These are phyloP conservation scores for Agriotes lineatus DNA, from an alignment of 2,888 invertebrate species.

Conservation along the genomic window DNA sequence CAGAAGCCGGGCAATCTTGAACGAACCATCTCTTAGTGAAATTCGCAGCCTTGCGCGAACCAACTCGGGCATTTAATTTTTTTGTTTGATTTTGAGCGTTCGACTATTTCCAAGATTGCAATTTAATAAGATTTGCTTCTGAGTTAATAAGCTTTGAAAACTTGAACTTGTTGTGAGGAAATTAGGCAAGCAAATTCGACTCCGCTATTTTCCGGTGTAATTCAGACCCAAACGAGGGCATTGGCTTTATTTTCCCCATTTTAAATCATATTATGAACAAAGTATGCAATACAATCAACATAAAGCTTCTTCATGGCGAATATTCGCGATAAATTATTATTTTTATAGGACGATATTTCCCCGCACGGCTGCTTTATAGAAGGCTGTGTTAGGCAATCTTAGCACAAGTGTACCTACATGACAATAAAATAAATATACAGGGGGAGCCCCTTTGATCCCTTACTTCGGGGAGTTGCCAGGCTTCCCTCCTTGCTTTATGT, in stretches of 20 bases:
- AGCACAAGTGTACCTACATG: constrained; percentile 64
- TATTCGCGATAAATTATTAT: constrained; percentile 41
- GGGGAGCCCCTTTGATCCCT: constrained; percentile 62
- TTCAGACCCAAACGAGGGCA: background rate
- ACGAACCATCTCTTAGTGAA: constrained; percentile 51
- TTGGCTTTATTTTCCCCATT: constrained; percentile 24
- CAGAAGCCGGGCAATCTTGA: constrained; percentile 64
- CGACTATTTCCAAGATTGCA: too few relatives aligned
- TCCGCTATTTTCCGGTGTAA: too few relatives aligned
- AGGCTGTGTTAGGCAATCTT: constrained; percentile 57
- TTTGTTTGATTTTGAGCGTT: too few relatives aligned
- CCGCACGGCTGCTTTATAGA: constrained; percentile 31
- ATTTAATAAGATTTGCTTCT: background rate
- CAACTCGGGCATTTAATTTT: background rate
- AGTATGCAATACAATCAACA: constrained; percentile 45
- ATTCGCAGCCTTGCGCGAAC: constrained; percentile 21
- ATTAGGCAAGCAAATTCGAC: too few relatives aligned
- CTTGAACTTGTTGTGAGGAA: too few relatives aligned
- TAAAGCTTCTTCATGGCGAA: constrained; percentile 42
- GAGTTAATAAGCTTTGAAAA: too few relatives aligned
- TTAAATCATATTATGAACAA: constrained; percentile 33
- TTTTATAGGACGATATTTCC: constrained; percentile 40
- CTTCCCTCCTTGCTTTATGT: constrained; percentile 33
- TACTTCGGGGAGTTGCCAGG: constrained; percentile 41
- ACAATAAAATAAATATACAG: constrained; percentile 66